Evolutionary conservation across 2,888 invertebrate genomes (phyloP).

Genomic region (Morpho helenor): DNA sequence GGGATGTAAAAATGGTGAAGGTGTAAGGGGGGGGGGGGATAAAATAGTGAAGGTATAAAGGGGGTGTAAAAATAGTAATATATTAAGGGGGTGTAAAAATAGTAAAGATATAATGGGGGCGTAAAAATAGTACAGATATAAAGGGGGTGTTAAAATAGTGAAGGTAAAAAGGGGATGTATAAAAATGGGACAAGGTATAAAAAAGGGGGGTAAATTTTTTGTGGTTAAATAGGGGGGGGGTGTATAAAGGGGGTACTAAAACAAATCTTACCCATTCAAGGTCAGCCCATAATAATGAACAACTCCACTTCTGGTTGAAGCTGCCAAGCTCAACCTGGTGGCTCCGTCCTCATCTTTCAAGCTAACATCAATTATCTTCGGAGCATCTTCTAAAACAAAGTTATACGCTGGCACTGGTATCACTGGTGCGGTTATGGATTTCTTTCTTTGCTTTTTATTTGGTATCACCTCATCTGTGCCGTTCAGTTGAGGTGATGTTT

Average conservation of each 20-base stretch:
- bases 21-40: too few species aligned
- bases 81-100: too few species aligned
- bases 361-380: slow-evolving; percentile 68
- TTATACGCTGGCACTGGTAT: slow-evolving; percentile 62
- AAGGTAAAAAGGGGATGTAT: too few species aligned
- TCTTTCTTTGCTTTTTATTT: slow-evolving; percentile 54
- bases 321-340: slow-evolving; percentile 62
- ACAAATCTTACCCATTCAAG: slow-evolving; percentile 82
- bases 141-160: too few species aligned
- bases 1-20: too few species aligned
- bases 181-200: too few species aligned
- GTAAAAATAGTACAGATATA: too few species aligned
- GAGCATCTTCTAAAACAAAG: slow-evolving; percentile 85
- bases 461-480: slow-evolving; percentile 50
- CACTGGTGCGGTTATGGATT: slow-evolving; percentile 36
- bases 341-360: slow-evolving; percentile 72
- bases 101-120: too few species aligned
- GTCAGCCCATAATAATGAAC: slow-evolving; percentile 88
- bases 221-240: too few species aligned
- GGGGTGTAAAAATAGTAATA: too few species aligned
- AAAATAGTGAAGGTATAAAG: too few species aligned
- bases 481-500: slow-evolving; percentile 41
- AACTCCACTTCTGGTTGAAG: slow-evolving; percentile 86
- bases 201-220: too few species aligned
- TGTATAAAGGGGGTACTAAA: background rate